Evolutionary conservation across 2,113 vertebrate genomes (phyloP).

Genomic region (Calyptomena viridis): DNA sequence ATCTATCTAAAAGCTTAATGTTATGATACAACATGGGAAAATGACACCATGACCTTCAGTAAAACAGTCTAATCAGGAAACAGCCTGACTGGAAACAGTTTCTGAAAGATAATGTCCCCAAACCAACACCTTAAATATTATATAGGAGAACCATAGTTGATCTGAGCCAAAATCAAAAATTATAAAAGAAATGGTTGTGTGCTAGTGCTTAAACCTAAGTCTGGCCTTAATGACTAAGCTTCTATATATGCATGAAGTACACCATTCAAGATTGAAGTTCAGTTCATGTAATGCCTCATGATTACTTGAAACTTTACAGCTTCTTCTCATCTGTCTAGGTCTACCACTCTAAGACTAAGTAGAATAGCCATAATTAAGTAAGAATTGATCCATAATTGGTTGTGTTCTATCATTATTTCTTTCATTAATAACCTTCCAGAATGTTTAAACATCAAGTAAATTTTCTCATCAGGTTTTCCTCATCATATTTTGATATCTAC

Average conservation of each 20-base stretch:
- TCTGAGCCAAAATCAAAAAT: neutral
- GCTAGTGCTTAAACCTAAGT: neutral
- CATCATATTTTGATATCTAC: neutral
- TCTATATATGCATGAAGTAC: neutral
- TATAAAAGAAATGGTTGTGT: neutral
- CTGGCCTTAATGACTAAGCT: neutral
- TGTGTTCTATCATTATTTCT: neutral
- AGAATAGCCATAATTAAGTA: neutral
- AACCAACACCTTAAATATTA: neutral
- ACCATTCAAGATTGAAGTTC: neutral
- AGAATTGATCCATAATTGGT: neutral
- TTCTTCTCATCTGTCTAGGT: neutral
- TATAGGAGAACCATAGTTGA: neutral
- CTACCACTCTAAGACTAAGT: neutral
- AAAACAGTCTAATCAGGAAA: neutral
- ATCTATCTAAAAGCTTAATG: neutral
- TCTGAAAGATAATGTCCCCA: neutral
- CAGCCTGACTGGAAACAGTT: neutral
- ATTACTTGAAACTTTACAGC: neutral
- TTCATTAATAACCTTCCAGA: neutral
- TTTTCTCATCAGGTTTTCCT: neutral
- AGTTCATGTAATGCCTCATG: neutral
- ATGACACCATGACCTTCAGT: neutral
- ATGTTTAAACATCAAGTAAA: neutral
- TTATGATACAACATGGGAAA: neutral